Evolutionary conservation across 2,797 vertebrate species (phyloP), one percentile per base, ranked within the genome.

Genomic region (Lithobates sylvaticus): DNA sequence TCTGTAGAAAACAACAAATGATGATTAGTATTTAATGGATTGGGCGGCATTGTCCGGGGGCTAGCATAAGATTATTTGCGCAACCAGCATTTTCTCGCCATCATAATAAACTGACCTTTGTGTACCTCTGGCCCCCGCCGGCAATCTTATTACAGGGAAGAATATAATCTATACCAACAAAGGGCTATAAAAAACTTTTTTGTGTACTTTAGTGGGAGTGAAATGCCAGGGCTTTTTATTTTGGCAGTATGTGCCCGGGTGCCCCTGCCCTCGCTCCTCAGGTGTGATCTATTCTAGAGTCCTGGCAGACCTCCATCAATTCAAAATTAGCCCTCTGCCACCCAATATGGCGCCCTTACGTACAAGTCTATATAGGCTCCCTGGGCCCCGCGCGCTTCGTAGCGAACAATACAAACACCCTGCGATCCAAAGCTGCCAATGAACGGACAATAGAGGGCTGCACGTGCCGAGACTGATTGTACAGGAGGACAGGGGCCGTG

Each of bases 181-280:
- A 87, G 67, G 76, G 58, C 29, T 42, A 83, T 26, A 68, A 78
- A 21, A 71, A 42, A 16, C 18, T 76, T 79, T 68, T 72, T 79
- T 74, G 80, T 78, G 81, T 79, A 69, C 42, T 84, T 78, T 79
- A 71, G 86, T 84, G 64, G 86, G 86, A 87, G 76, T 75, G 68
- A 83, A 83, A 84, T 72, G 69, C 81, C 75, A 64, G 50, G 15
- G 85, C 72, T 68, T 75, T 86, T 77, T 86, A 76, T 86, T 65
- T 32, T 81, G 29, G 13, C 75, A 61, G 69, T 79, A 26, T 74
- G 76, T 12, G 69, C 70, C 36, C 23, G 32, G 39, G 34, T 36
- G 27, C 79, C 27, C 26, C 61, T 75, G 77, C 42, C 77, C 44
- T 78, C 23, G 74, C 83, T 79, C 78, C 58, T 76, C 64, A 50